Evolutionary conservation across 2,113 vertebrate genomes (phyloP), one percentile per base, ranked within the genome.

Genomic region (Atherinomorus stipes): DNA sequence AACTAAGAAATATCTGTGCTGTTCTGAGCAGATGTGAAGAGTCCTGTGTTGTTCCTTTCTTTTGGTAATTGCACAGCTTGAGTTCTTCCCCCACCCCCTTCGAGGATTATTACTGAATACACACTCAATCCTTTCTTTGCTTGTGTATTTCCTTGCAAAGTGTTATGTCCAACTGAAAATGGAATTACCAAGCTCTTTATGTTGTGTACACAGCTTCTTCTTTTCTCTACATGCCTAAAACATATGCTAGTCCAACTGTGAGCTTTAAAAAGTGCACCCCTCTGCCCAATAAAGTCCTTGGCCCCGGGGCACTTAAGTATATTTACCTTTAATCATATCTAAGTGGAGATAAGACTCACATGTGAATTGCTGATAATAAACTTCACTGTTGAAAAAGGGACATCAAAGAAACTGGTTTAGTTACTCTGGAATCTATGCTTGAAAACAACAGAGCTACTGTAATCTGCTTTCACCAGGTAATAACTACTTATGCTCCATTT

Each of bases 1-100:
- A 87, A 90, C 83, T 61, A 86, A 79, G 76, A 81, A 91, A 78
- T 77, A 83, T 73, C 74, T 44, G 60, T 57, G 80, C 74, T 78
- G 80, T 63, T 88, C 37, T 40, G 81, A 63, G 75, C 85, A 90
- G 80, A 89, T 86, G 84, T 85, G 58, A 83, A 75, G 63, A 81
- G 54, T 59, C 62, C 64, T 61, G 23, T 80, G 62, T 76, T 82
- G 71, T 74, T 84, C 64, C 72, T 77, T 83, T 87, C 78, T 83
- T 78, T 58, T 64, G 52, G 68, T 88, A 91, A 91, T 89, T 90
- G 88, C 85, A 74, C 86, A 90, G 85, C 81, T 90, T 85, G 88
- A 86, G 81, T 69, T 59, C 69, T 78, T n/a, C n/a, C 82, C 74
- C 70, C 34, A 70, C 78, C 79, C 61, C 77, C 80, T 72, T 34